Evolutionary conservation across 2,888 invertebrate genomes (phyloP).

Genomic region (Apomyelois bistriatella): DNA sequence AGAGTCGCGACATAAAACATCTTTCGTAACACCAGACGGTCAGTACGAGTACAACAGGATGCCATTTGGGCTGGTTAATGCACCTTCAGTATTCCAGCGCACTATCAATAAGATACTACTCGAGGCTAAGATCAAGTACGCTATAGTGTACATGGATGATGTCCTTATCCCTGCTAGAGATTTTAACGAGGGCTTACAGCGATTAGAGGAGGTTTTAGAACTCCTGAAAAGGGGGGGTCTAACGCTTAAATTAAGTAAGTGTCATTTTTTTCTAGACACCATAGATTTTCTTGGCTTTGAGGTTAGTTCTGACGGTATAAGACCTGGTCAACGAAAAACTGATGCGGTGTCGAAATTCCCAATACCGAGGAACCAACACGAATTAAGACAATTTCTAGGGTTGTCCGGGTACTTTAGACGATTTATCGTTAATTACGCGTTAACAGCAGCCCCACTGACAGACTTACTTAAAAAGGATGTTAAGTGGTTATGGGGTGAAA

Average conservation of each 20-base stretch:
- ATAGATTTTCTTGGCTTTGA: constrained; percentile 15
- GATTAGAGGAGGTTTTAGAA: constrained; percentile 27
- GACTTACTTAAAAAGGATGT: too few species aligned
- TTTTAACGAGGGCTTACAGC: constrained; percentile 20
- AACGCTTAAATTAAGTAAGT: constrained; percentile 32
- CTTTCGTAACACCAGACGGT: too few species aligned
- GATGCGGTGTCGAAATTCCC: too few species aligned
- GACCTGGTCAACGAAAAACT: constrained; percentile 21
- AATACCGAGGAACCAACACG: too few species aligned
- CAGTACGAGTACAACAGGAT: constrained; percentile 23
- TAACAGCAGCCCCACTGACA: too few species aligned
- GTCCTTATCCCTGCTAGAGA: constrained; percentile 22
- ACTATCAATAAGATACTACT: constrained; percentile 20
- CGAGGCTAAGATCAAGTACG: constrained; percentile 15
- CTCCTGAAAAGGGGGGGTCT: constrained; percentile 28
- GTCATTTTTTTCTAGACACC: constrained; percentile 16
- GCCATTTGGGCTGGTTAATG: constrained; percentile 46
- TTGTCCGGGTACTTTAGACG: too few species aligned
- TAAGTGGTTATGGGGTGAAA: too few species aligned
- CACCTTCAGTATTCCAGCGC: constrained; percentile 41
- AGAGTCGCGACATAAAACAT: too few species aligned
- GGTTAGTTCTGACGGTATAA: constrained; percentile 16
- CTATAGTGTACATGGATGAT: constrained; percentile 28
- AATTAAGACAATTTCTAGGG: too few species aligned
- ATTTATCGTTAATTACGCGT: too few species aligned